Evolutionary conservation across 2,113 vertebrate species (phyloP), one percentile per base, ranked within the genome.

Genomic region (Proterorhinus semilunaris): DNA sequence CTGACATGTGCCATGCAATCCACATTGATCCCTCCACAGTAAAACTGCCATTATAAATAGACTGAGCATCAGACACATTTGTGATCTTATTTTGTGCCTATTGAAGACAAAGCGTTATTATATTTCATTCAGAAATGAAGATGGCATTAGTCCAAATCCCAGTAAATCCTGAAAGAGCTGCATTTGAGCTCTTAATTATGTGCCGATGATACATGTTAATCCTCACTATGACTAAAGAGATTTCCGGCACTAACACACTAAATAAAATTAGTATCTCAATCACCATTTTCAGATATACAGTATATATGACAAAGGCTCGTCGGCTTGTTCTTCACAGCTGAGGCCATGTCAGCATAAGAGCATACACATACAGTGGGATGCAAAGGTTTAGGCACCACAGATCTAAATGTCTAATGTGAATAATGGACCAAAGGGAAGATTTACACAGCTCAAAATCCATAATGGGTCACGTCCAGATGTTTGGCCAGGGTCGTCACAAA

Each of bases 201-300:
- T 79, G 71, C 68, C 65, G 55, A 55, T 10, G 57, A 79, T 64
- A 15, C 72, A 21, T 68, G 66, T 1, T 74, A 78, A 88, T 85
- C 79, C 78, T 36, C 66, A 21, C 52, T 82, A 79, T 84, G 82
- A 86, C 74, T 83, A 74, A 84, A 73, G 69, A 71, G 72, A 76
- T 84, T 81, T 61, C 65, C 71, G 43, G 10, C 67, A 76, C 73
- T 85, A 78, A 85, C 71, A 82, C 47, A 76, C 76, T 77, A 55
- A 58, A 43, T 66, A 69, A 74, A 75, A 83, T 82, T 15, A 80
- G 49, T 69, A 67, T 72, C 42, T 36, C 45, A 6, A 10, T 72
- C 13, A 61, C 44, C 3, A 59, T 43, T 59, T 7, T 74, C 13
- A 36, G 36, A 9, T 75, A 65, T 54, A 63, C 55, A 55, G n/a